Conservation (phyloP, 2,888 invertebrate genomes). For the Carcina quercana region DNA sequence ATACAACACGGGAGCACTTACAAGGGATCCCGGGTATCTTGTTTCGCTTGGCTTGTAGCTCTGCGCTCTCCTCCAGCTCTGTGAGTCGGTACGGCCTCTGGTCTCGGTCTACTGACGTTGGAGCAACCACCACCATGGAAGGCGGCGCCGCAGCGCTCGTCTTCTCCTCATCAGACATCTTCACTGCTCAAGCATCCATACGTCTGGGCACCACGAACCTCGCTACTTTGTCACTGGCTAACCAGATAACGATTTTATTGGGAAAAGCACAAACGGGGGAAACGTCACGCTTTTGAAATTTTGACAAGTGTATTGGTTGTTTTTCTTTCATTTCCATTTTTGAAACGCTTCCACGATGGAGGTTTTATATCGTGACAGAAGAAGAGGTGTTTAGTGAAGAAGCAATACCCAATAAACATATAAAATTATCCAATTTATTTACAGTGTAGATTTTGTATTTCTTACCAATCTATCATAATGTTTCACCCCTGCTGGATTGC, state of each 20-base stretch:
- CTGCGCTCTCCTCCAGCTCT: slow-evolving; percentile 36
- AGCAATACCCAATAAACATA: too few species aligned
- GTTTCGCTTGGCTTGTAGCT: slow-evolving; percentile 39
- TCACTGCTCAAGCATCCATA: slow-evolving; percentile 45
- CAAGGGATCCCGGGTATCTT: slow-evolving; percentile 47
- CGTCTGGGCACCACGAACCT: slow-evolving; percentile 31
- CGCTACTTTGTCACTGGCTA: slow-evolving; percentile 42
- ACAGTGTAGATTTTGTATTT: too few species aligned
- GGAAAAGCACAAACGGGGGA: slow-evolving; percentile 39
- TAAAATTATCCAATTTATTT: too few species aligned
- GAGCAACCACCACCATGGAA: slow-evolving; percentile 38
- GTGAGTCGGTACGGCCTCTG: slow-evolving; percentile 36
- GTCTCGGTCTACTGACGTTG: slow-evolving; percentile 32
- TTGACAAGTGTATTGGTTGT: slow-evolving; percentile 53
- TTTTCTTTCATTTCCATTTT: slow-evolving; percentile 51
- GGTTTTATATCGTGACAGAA: too few species aligned
- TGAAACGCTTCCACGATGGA: slow-evolving; percentile 26
- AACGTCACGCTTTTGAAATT: slow-evolving; percentile 56
- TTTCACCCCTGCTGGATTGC: too few species aligned
- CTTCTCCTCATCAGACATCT: slow-evolving; percentile 56
- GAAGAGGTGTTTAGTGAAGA: too few species aligned
- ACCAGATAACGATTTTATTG: slow-evolving; percentile 40
- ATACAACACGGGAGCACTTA: slow-evolving; percentile 28
- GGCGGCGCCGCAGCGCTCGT: slow-evolving; percentile 24
- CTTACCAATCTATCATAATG: too few species aligned